Evolutionary conservation across 2,888 invertebrate genomes (phyloP), one percentile per base, ranked within the genome.

Genomic region (Terebella lapidaria): DNA sequence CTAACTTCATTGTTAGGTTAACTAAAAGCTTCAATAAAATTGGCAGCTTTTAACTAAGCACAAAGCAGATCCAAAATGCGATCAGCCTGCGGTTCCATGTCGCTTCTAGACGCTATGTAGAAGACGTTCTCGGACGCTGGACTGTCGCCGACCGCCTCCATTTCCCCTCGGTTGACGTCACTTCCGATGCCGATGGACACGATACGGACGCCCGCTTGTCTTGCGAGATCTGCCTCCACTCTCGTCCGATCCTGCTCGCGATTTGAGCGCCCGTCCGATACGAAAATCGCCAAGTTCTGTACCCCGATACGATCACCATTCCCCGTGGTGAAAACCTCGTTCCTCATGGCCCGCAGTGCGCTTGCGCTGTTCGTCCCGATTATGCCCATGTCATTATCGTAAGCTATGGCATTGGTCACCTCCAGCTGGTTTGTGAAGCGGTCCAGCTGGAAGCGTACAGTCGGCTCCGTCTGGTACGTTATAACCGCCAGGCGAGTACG

Each of bases 381-480:
- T 4, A 53, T 28, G 26, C 15, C 5, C 10, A 28, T 15, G 28
- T 53, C 53, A 10, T 28, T 53, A 22, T 25, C 26, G 53, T 27
- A 53, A 15, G 27, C 53, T 10, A 53, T 53, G 29, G 53, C 53
- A 15, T 53, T 22, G 29, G 15, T 28, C 5, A 53, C 53, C 22
- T 53, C 53, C 26, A 27, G 10, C 22, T 15, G 5, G 53, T 15
- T 53, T 4, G 27, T 15, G 53, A 59, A 59, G 3, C 2, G n/a
- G 49, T 62, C 55, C 56, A 62, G 47, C 24, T 62, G 42, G 42
- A 59, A 62, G 35, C 51, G 54, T 10, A 62, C 5, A 5, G 5
- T 3, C 30, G 18, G 27, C 28, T 18, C 22, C 15, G 53, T 22
- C 15, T 28, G 27, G 53, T 53, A 53, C 15, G 27, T 53, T 26